These are phyloP conservation scores for Sympetrum striolatum DNA, from an alignment of 2,888 invertebrate species.

Conservation along the genomic window DNA sequence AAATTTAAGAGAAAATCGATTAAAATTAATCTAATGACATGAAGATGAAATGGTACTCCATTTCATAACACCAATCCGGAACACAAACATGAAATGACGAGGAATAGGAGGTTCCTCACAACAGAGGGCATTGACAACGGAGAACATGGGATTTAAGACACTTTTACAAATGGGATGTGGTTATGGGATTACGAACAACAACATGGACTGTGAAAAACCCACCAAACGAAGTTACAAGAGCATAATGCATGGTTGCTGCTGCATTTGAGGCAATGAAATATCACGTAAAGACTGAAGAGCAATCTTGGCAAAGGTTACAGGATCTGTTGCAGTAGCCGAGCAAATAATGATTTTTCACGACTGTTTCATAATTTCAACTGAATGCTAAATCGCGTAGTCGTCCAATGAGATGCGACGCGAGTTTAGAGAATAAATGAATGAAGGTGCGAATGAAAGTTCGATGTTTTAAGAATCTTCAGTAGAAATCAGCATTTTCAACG, in stretches of 20 bases:
- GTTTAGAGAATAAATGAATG: no score
- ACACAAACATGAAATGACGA: not conserved
- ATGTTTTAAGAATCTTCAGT: not conserved
- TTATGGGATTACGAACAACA: not conserved
- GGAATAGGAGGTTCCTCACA: not conserved
- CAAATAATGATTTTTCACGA: not conserved
- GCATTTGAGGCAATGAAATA: not conserved
- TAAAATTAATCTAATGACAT: not conserved
- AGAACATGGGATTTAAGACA: not conserved
- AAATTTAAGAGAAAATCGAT: not conserved
- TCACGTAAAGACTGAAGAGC: not conserved
- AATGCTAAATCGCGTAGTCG: not conserved
- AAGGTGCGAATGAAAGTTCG: no score
- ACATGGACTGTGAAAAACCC: not conserved
- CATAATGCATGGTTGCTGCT: not conserved
- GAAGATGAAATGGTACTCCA: not conserved
- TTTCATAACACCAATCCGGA: not conserved
- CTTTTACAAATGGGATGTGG: not conserved
- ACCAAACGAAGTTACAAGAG: not conserved
- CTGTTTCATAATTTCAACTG: not conserved
- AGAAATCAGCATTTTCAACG: not conserved
- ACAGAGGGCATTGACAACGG: not conserved
- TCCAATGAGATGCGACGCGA: no score
- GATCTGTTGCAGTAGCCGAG: not conserved
- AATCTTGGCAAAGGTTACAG: not conserved